Conservation (phyloP, 2,797 vertebrate genomes). For the Galaxias olidus region DNA sequence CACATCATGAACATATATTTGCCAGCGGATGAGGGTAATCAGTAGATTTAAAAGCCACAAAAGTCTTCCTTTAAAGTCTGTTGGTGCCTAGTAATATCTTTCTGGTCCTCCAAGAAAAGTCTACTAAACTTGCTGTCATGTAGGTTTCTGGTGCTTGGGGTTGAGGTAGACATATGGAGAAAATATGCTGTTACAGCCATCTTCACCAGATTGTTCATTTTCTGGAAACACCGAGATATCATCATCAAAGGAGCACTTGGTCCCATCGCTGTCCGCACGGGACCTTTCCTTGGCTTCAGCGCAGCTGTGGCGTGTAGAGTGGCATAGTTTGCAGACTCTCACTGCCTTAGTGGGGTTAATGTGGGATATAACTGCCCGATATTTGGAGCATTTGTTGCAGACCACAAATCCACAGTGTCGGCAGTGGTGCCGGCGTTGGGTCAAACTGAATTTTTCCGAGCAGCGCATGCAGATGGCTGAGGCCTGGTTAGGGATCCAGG, state of each 20-base stretch:
- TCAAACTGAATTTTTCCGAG: conserved; percentile 73
- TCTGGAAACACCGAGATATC: conserved; percentile 5
- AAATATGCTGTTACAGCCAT: too few relatives aligned
- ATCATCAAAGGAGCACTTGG: conserved; percentile 15
- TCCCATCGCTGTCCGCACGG: conserved; percentile 29
- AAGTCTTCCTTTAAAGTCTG: too few relatives aligned
- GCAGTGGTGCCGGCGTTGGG: conserved; percentile 89
- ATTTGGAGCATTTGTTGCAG: conserved; percentile 83
- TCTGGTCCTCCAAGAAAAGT: too few relatives aligned
- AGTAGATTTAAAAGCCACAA: too few relatives aligned
- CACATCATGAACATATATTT: too few relatives aligned
- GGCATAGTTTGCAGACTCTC: conserved; percentile 82
- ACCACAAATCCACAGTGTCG: conserved; percentile 89
- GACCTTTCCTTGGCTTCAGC: not conserved
- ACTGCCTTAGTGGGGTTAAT: conserved; percentile 77
- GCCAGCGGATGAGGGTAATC: too few relatives aligned
- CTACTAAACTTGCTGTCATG: too few relatives aligned
- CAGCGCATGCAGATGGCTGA: conserved; percentile 93
- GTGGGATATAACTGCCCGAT: conserved; percentile 74
- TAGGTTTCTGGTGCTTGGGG: too few relatives aligned
- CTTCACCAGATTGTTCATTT: conserved; percentile 67
- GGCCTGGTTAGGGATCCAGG: conserved; percentile 87
- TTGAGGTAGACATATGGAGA: too few relatives aligned
- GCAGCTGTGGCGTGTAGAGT: conserved; percentile 52
- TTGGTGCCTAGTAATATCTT: too few relatives aligned